phyloP scores from a whole-genome alignment of 92 coral and sea anemone species.

The Palythoa heliodiscus region DNA sequence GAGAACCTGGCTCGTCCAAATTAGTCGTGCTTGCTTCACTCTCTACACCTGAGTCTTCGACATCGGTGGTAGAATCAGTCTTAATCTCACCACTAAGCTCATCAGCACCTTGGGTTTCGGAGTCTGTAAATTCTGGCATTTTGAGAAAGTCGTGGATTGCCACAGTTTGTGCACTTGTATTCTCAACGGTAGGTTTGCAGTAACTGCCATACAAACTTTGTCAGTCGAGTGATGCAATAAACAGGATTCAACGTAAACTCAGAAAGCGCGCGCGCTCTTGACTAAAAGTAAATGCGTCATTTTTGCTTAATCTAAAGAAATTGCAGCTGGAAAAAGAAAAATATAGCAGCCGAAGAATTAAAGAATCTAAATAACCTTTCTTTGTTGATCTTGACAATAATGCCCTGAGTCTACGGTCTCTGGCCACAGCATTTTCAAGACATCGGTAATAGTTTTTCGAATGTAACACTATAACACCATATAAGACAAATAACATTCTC shows the following conservation, averaged over 20 bases:
- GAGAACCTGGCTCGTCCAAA: slow-evolving; percentile 8
- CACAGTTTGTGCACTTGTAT: not conserved
- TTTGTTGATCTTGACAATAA: too few relatives aligned
- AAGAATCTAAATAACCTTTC: too few relatives aligned
- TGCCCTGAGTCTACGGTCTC: too few relatives aligned
- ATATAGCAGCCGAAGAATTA: too few relatives aligned
- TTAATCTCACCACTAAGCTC: not conserved
- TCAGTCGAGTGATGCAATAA: slow-evolving; percentile 23
- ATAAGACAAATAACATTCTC: too few relatives aligned
- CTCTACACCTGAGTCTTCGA: slow-evolving; percentile 1
- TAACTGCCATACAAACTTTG: not conserved
- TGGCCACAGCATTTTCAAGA: too few relatives aligned
- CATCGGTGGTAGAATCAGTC: slow-evolving; percentile 7
- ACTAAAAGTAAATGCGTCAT: not conserved
- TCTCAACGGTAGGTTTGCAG: not conserved
- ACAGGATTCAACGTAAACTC: not conserved
- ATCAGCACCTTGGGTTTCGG: not conserved
- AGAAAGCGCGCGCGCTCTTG: not conserved
- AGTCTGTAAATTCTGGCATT: not conserved
- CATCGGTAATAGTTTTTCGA: too few relatives aligned
- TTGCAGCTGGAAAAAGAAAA: too few relatives aligned
- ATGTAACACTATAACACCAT: too few relatives aligned
- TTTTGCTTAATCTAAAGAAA: too few relatives aligned
- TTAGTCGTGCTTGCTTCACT: not conserved
- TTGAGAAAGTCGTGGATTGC: not conserved